phyloP scores from a whole-genome alignment of 2,113 vertebrate genomes.

The Pandion haliaetus region DNA sequence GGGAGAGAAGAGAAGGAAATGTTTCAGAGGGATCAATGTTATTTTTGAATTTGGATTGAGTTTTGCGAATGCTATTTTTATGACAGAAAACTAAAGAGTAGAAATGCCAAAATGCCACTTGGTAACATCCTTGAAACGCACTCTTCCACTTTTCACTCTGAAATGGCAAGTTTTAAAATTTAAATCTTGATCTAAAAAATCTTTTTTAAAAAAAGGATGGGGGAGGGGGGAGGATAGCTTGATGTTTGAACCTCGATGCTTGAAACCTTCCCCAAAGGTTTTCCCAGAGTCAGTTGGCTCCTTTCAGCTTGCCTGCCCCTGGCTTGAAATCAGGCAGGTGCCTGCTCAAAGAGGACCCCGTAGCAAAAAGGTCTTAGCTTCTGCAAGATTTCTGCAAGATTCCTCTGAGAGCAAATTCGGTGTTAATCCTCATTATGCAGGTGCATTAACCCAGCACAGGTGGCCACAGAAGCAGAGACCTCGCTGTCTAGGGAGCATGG shows the following conservation, averaged over 20 bases:
- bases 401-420: not conserved
- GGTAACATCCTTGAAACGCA: not conserved
- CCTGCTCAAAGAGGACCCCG: not conserved
- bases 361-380: not conserved
- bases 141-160: not conserved
- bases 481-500: not conserved
- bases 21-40: not conserved
- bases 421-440: not conserved
- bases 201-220: too few relatives aligned
- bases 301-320: not conserved
- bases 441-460: fast-evolving
- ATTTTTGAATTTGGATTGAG: constrained; percentile 5
- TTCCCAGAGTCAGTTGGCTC: not conserved
- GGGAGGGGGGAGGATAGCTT: fast-evolving
- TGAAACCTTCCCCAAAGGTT: not conserved
- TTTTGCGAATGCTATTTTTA: constrained; percentile 13
- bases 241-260: not conserved
- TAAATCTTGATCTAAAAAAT: not conserved
- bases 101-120: constrained; percentile 26
- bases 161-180: not conserved
- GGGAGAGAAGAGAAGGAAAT: not conserved
- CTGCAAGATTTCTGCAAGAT: not conserved
- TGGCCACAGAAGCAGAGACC: not conserved
- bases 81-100: not conserved
- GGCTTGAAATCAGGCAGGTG: not conserved